Base-by-base conservation (phyloP, 1,140 invertebrate species). In the Archivesica marissinica region DNA sequence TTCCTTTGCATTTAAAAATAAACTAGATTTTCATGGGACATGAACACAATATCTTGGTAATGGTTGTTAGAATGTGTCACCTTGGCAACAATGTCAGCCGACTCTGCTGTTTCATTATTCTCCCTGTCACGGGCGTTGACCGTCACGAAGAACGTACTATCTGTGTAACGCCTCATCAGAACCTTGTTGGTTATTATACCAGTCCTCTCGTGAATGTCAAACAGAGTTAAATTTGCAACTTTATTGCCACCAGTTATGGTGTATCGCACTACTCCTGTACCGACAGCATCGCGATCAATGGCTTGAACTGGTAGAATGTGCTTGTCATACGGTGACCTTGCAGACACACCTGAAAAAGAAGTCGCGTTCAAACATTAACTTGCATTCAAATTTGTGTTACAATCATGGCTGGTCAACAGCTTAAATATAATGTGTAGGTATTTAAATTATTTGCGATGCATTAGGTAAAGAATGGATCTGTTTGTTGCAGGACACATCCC, bases 341-440 rank as follows among this genome's bases (percentile, higher is more conserved):
- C 83, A 0, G 90, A 88, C 15, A 91, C 88, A 90, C 90, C 91
- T 92, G 38, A 17, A 80, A 76, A 72, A 56, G 33, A 17, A 47
- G n/a, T n/a, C n/a, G n/a, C n/a, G n/a, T n/a, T n/a, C n/a, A n/a
- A n/a, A n/a, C n/a, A n/a, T n/a, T n/a, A n/a, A n/a, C n/a, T n/a
- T n/a, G n/a, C n/a, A n/a, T n/a, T n/a, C n/a, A n/a, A n/a, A n/a
- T n/a, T n/a, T n/a, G n/a, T n/a, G n/a, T n/a, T n/a, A n/a, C n/a
- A n/a, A n/a, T n/a, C n/a, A n/a, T n/a, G n/a, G n/a, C n/a, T n/a
- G n/a, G n/a, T n/a, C n/a, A n/a, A n/a, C n/a, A n/a, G n/a, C n/a
- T n/a, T n/a, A n/a, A n/a, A n/a, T n/a, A n/a, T n/a, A n/a, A n/a
- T n/a, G n/a, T n/a, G n/a, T n/a, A n/a, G n/a, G n/a, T n/a, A n/a